Conservation (phyloP, 1,140 invertebrate genomes). For the Drosophila parabipectinata region DNA sequence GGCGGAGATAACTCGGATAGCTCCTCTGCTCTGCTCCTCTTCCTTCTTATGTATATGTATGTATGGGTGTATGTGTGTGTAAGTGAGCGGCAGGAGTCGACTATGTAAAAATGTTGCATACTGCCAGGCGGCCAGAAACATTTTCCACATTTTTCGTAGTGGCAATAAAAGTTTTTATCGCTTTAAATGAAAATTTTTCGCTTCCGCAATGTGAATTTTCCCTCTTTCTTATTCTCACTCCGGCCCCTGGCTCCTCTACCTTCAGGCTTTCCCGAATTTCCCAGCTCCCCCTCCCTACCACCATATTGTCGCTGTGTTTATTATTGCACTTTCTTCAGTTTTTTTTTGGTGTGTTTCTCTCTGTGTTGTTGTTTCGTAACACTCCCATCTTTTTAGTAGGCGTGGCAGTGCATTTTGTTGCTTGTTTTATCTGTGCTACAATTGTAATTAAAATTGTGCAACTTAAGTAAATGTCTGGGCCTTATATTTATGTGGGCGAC, state of each 20-base stretch:
- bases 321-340: slow-evolving; percentile 23
- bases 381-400: slow-evolving; percentile 35
- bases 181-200: slow-evolving; percentile 62
- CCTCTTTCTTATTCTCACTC: slow-evolving; percentile 18
- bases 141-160: slow-evolving; percentile 60
- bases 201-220: slow-evolving; percentile 51
- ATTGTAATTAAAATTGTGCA: slow-evolving; percentile 68
- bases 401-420: slow-evolving; percentile 37
- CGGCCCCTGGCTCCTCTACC: neutral
- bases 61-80: slow-evolving; percentile 8
- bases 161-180: slow-evolving; percentile 76
- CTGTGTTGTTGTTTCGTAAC: slow-evolving; percentile 1
- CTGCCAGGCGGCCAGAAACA: slow-evolving; percentile 42
- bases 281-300: neutral
- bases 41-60: neutral
- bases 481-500: slow-evolving; percentile 57
- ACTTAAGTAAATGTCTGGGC: slow-evolving; percentile 49
- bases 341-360: neutral
- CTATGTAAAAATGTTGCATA: slow-evolving; percentile 55
- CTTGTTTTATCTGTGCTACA: slow-evolving; percentile 19
- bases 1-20: slow-evolving; percentile 47
- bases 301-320: slow-evolving; percentile 32
- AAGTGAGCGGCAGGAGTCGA: slow-evolving; percentile 14
- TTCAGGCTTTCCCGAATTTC: neutral
- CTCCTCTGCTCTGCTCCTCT: slow-evolving; percentile 21